Base-by-base conservation (phyloP, 2,797 vertebrate genomes). In the Alca torda region DNA sequence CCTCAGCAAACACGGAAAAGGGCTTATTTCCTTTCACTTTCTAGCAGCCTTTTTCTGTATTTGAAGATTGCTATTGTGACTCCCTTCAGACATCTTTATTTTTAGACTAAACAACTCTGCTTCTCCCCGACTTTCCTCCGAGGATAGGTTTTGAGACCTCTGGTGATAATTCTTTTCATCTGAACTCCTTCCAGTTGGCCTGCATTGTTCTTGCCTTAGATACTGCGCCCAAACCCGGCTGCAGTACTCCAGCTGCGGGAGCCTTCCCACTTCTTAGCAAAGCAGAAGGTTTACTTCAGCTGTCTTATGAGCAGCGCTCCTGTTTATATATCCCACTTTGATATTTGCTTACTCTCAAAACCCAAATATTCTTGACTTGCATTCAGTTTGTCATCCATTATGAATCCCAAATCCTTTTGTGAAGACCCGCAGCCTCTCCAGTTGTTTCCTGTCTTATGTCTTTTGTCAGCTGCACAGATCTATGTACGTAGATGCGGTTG, bases 31-130 rank as follows among this genome's bases (percentile, higher is more conserved):
- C 67, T 90, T 94, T 89, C 59, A 88, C 57, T 86, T 95, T 90
- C 65, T 73, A 76, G 83, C 59, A 94, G 48, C 17, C 56, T 84
- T 95, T 79, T 89, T 74, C 84, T 95, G 2, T 85, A 68, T 83
- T 83, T 80, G 64, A 91, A 94, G 85, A 89, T 91, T 26, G 6
- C 72, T 94, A 91, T 95, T 31, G 0, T 0, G 2, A 88, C 69
- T 95, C 76, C 76, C 76, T 94, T 96, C 84, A 95, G 93, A 89
- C 46, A 51, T 88, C 59, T 84, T 95, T 93, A 94, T 94, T 97
- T 96, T 96, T 87, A 92, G 81, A 90, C 92, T 95, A 92, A 95
- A 82, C 81, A 95, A 70, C 51, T 54, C 83, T 84, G 46, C 39
- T 84, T 95, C 83, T 95, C 70, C 63, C 35, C 1, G 31, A 20